Evolutionary conservation across 2,113 vertebrate species (phyloP), one percentile per base, ranked within the genome.

Genomic region (Callospermophilus lateralis): DNA sequence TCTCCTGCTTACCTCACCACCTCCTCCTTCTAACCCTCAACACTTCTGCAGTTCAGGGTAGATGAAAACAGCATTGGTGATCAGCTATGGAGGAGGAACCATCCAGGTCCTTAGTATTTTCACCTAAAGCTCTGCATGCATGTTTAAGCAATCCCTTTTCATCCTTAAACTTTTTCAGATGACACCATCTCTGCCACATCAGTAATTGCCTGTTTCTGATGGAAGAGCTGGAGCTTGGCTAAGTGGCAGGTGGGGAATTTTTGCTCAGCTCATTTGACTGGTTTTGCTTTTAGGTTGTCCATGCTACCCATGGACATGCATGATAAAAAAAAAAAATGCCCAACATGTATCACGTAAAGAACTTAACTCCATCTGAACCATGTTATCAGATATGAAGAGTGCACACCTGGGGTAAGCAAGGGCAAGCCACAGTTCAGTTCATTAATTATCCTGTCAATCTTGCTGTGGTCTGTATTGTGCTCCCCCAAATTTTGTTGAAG

Each of bases 201-300:
- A 86, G 78, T 81, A 58, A 68, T 74, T 16, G 22, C 78, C 48
- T 72, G 0, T 22, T 76, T 93, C 84, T 86, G 85, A 72, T 13
- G 72, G 95, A 86, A 79, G 34, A 89, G 93, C 88, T 93, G 24
- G 83, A 93, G 48, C 53, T 37, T 16, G 4, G 85, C 85, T 87
- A 65, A 97, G 74, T 77, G 81, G 68, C 30, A 94, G 65, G 58
- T 77, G 51, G 90, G 55, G n/a, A 95, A 53, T 87, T 81, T 95
- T 78, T 73, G 81, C 81, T 48, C 79, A 89, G 37, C 42, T 83
- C 74, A 22, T 45, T 87, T 48, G 77, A 89, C 80, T 83, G 42
- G 48, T 80, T 95, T 87, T 90, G 70, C 53, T 94, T 76, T 89
- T 42, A 79, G 92, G 34, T 83, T 86, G 39, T 86, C 37, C 3